Conservation (phyloP, 2,113 vertebrate genomes). For the Tetraodon nigroviridis region DNA sequence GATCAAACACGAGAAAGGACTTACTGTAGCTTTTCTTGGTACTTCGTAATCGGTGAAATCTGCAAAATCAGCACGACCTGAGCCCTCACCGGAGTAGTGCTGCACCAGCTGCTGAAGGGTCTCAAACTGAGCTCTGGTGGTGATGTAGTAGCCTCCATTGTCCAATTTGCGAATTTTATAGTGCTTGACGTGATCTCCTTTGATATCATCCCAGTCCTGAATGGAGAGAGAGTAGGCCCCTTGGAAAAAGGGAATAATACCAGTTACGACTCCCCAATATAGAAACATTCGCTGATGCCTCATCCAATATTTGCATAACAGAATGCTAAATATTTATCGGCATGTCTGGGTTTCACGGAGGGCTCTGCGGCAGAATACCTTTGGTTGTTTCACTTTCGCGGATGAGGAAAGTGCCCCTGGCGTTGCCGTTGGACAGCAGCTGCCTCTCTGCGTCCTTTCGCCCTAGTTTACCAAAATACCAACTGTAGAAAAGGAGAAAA, state of each 20-base stretch:
- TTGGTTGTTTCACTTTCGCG: constrained; percentile 99
- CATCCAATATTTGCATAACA: neutral
- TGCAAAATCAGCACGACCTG: neutral
- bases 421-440: constrained; percentile 93
- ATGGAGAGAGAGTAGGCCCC: constrained; percentile 98
- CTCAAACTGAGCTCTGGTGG: constrained; percentile 97
- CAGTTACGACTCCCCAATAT: neutral
- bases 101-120: constrained; percentile 97
- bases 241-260: constrained; percentile 47
- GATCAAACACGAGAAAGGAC: constrained; percentile 6
- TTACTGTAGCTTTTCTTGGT: neutral
- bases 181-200: constrained; percentile 98
- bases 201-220: constrained; percentile 98
- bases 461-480: constrained; percentile 99
- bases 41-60: constrained; percentile 1
- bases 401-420: constrained; percentile 97
- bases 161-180: constrained; percentile 99
- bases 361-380: constrained; percentile 74
- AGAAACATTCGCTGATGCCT: constrained; percentile 3
- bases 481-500: constrained; percentile 75
- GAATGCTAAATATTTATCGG: neutral
- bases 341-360: constrained; percentile 2
- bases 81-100: constrained; percentile 90
- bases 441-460: constrained; percentile 98
- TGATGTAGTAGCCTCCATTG: constrained; percentile 98